Evolutionary conservation across 2,113 vertebrate species (phyloP).

Genomic region (Paralichthys olivaceus): DNA sequence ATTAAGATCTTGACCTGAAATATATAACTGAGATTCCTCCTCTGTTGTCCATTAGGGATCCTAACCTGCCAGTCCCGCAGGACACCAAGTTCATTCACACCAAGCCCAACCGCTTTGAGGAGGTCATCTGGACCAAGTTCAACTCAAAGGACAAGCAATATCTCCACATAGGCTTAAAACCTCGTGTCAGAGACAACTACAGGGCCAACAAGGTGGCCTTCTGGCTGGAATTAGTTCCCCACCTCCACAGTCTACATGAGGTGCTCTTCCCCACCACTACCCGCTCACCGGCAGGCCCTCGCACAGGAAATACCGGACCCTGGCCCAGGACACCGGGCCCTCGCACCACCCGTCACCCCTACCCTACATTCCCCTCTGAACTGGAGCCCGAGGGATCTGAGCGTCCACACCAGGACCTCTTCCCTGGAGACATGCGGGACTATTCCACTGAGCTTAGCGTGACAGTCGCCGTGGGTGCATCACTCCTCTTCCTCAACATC

Average conservation of each 20-base stretch:
- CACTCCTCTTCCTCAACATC: slow-evolving; percentile 94
- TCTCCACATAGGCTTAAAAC: slow-evolving; percentile 93
- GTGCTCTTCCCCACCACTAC: slow-evolving; percentile 84
- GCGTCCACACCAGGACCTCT: slow-evolving; percentile 82
- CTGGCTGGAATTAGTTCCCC: slow-evolving; percentile 93
- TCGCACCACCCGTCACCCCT: slow-evolving; percentile 83
- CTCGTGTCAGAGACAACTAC: slow-evolving; percentile 91
- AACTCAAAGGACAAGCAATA: slow-evolving; percentile 96
- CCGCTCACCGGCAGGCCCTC: slow-evolving; percentile 81
- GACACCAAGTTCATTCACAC: slow-evolving; percentile 97
- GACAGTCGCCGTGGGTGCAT: slow-evolving; percentile 91
- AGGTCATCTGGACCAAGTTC: slow-evolving; percentile 96
- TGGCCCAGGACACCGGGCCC: slow-evolving; percentile 70
- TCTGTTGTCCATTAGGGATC: slow-evolving; percentile 81
- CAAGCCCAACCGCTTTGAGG: slow-evolving; percentile 94
- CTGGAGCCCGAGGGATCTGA: slow-evolving; percentile 80
- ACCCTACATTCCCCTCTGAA: slow-evolving; percentile 84
- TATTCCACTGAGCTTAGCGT: slow-evolving; percentile 94
- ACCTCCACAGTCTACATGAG: slow-evolving; percentile 89
- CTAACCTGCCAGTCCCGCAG: slow-evolving; percentile 92
- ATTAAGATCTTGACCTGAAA: neutral
- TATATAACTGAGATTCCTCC: neutral
- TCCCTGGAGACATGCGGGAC: slow-evolving; percentile 89
- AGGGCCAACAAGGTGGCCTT: slow-evolving; percentile 95
- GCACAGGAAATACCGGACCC: slow-evolving; percentile 72